A percentile compares a stretch with the other conserved stretches of the same genome.
Evolutionary conservation across 2,888 invertebrate species (phyloP).

Genomic region (Melanostoma scalare): DNA sequence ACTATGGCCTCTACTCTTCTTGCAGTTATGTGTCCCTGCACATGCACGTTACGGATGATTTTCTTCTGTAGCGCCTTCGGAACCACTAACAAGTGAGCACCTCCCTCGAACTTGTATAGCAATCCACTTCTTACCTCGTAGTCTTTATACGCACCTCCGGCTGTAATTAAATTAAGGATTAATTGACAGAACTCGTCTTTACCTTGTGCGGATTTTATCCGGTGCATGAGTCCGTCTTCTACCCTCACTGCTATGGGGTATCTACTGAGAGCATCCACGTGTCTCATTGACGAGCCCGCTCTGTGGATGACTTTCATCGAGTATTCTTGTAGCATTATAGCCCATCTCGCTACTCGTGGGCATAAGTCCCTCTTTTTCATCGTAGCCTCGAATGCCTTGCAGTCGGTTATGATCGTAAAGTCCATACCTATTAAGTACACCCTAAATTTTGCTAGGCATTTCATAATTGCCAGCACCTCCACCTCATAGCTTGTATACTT

Average conservation of each 20-base stretch:
- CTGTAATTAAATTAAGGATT: too few relatives aligned
- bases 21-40: too few relatives aligned
- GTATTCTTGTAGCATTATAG: conserved; percentile 47
- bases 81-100: too few relatives aligned
- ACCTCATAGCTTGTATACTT: conserved; percentile 52
- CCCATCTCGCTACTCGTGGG: conserved; percentile 48
- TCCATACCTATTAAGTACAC: conserved; percentile 67
- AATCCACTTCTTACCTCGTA: too few relatives aligned
- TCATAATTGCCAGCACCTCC: conserved; percentile 72
- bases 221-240: conserved; percentile 25
- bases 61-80: too few relatives aligned
- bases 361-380: conserved; percentile 42
- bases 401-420: conserved; percentile 34
- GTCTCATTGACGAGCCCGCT: conserved; percentile 31
- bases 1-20: too few relatives aligned
- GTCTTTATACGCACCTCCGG: too few relatives aligned
- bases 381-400: conserved; percentile 51
- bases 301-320: conserved; percentile 41
- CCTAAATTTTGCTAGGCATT: conserved; percentile 69
- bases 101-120: too few relatives aligned
- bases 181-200: conserved; percentile 16
- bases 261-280: conserved; percentile 47
- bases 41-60: too few relatives aligned
- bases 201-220: conserved; percentile 9
- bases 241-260: conserved; percentile 27